Evolutionary conservation across 2,888 invertebrate species (phyloP).

Genomic region (Trilocha varians): DNA sequence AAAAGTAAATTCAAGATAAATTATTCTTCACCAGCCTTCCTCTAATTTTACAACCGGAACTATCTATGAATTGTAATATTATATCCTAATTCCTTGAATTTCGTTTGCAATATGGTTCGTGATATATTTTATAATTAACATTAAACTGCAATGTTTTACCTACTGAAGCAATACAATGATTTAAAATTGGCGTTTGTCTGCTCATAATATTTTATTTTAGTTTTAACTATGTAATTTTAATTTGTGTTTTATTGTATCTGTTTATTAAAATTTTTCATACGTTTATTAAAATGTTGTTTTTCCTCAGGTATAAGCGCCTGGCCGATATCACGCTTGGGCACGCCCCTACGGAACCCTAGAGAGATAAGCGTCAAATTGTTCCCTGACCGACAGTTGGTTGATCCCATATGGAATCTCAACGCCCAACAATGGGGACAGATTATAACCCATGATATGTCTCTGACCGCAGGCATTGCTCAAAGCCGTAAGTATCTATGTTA

Average conservation of each 20-base stretch:
- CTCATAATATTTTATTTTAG: too few relatives aligned
- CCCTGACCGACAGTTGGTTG: conserved; percentile 79
- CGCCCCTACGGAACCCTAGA: conserved; percentile 79
- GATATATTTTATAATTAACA: too few relatives aligned
- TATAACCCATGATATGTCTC: conserved; percentile 85
- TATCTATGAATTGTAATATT: too few relatives aligned
- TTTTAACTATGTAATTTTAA: too few relatives aligned
- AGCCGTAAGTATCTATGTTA: conserved; percentile 81
- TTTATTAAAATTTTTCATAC: background rate
- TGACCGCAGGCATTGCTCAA: conserved; percentile 81
- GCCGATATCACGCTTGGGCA: conserved; percentile 76
- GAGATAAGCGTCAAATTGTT: conserved; percentile 80
- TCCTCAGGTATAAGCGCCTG: conserved; percentile 77
- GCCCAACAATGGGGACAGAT: conserved; percentile 88
- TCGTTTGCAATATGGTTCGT: too few relatives aligned
- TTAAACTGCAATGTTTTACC: too few relatives aligned
- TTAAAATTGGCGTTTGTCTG: too few relatives aligned
- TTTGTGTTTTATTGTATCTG: background rate
- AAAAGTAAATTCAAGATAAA: too few relatives aligned
- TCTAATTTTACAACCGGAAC: too few relatives aligned
- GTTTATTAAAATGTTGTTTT: background rate
- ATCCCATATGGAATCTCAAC: conserved; percentile 81
- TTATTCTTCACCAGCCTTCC: too few relatives aligned
- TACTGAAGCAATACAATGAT: too few relatives aligned
- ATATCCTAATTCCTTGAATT: too few relatives aligned